These are phyloP conservation scores for Phaetusa simplex DNA, from an alignment of 2,113 vertebrate species.

Conservation along the genomic window DNA sequence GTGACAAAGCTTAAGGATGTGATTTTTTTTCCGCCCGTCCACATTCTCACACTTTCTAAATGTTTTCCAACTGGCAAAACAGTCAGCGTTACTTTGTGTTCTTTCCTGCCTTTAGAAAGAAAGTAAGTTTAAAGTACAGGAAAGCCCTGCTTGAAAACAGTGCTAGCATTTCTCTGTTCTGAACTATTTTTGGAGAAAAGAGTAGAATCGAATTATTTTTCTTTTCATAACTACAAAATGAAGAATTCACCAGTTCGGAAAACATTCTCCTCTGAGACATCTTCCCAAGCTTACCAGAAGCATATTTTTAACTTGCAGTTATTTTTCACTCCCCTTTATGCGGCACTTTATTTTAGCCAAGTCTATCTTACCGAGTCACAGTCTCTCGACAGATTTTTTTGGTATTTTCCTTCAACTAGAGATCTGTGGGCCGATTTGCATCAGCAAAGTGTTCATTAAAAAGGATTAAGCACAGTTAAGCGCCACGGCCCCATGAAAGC, in stretches of 20 bases:
- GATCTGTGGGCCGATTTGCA: not conserved
- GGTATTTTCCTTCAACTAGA: not conserved
- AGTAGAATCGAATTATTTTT: not conserved
- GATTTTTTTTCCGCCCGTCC: not conserved
- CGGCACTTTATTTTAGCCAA: not conserved
- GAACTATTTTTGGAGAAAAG: not conserved
- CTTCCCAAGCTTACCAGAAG: not conserved
- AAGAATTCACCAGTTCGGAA: not conserved
- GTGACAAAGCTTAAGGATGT: constrained; percentile 17
- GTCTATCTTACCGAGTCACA: not conserved
- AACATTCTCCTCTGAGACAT: not conserved
- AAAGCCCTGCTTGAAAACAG: constrained; percentile 12
- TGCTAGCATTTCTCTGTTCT: not conserved
- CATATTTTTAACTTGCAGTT: not conserved
- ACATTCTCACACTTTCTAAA: constrained; percentile 32
- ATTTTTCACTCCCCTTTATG: not conserved
- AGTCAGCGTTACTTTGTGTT: constrained; percentile 1
- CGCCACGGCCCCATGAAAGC: not conserved
- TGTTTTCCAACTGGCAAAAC: constrained; percentile 35
- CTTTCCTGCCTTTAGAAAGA: not conserved
- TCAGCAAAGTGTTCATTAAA: constrained; percentile 25
- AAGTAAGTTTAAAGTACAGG: not conserved
- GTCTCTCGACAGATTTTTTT: not conserved
- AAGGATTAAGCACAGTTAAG: not conserved
- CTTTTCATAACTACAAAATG: not conserved